Evolutionary conservation across 2,888 invertebrate genomes (phyloP), one percentile per base, ranked within the genome.

Genomic region (Liodrosophila aerea): DNA sequence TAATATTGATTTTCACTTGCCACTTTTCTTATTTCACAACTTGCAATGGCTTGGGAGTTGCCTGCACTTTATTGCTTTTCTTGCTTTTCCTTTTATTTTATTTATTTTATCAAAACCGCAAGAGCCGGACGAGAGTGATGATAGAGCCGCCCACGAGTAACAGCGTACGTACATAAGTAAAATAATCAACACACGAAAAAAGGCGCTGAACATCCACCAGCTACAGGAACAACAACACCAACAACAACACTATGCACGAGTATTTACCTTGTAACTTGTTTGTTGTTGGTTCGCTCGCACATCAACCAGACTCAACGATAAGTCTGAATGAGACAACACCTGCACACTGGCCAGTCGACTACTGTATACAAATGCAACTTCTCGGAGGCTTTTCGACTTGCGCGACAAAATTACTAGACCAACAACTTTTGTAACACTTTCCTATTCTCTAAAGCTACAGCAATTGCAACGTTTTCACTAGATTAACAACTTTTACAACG

Each of bases 281-380:
- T 78, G 86, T 77, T 84, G 86, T 81, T 86, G 69, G 80, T 85
- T 83, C 85, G 68, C 77, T 82, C 85, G 64, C 81, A 84, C 84
- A 64, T 62, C 60, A 62, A 54, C 41, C 41, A 50, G 64, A 75
- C 69, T 53, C 45, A 78, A 82, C 64, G 53, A 71, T 64, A 45
- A 49, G 83, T 40, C 63, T 47, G 76, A 82, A 60, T 59, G 73
- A 65, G 85, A 83, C 73, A 78, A 66, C 76, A 80, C 74, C 76
- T 75, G 67, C 78, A 30, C 53, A 62, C 47, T 53, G 47, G 33
- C 49, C 64, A 16, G 33, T 67, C 33, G 16, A 16, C 33, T 70
- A 34, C 65, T 66, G 82, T 81, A 74, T 62, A 74, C 77, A 77
- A 84, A 71, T 74, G 75, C 68, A 71, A 56, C 61, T 60, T 46